Evolutionary conservation across 2,797 vertebrate species (phyloP).

Genomic region (Micrastur ruficollis): DNA sequence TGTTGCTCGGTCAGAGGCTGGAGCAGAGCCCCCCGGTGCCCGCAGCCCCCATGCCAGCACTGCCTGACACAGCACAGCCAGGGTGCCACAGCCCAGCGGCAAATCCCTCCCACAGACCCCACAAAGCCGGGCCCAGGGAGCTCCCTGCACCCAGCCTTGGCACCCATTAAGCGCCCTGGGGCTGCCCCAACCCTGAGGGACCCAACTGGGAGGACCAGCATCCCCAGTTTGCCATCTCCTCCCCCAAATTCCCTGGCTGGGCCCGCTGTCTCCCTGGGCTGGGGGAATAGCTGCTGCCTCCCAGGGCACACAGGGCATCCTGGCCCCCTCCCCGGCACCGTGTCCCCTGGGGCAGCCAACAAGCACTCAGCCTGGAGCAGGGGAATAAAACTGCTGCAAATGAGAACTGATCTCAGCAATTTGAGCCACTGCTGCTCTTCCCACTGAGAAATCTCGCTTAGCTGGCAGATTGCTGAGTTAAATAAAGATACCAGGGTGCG

Average conservation of each 20-base stretch:
- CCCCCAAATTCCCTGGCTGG: neutral
- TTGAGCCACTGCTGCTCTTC: neutral
- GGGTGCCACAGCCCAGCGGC: accelerated
- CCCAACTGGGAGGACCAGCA: neutral
- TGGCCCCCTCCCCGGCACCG: accelerated
- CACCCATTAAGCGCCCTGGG: neutral
- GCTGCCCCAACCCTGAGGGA: neutral
- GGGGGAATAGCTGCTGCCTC: neutral
- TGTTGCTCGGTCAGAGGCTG: neutral
- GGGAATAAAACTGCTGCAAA: neutral
- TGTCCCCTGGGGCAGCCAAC: accelerated
- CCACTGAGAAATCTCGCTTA: neutral
- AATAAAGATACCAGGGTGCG: neutral
- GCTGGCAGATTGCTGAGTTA: neutral
- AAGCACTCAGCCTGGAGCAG: neutral
- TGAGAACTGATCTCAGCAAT: neutral
- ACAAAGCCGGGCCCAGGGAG: neutral
- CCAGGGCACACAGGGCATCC: neutral
- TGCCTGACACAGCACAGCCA: neutral
- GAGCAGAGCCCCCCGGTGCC: neutral
- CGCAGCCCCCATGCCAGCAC: accelerated
- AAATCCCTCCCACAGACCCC: neutral
- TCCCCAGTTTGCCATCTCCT: neutral
- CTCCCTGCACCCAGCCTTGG: neutral
- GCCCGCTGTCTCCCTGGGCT: accelerated